A percentile compares a stretch with the other conserved stretches of the same genome.
phyloP scores from a whole-genome alignment of 2,888 invertebrate species.

The Pandemis cinnamomeana region DNA sequence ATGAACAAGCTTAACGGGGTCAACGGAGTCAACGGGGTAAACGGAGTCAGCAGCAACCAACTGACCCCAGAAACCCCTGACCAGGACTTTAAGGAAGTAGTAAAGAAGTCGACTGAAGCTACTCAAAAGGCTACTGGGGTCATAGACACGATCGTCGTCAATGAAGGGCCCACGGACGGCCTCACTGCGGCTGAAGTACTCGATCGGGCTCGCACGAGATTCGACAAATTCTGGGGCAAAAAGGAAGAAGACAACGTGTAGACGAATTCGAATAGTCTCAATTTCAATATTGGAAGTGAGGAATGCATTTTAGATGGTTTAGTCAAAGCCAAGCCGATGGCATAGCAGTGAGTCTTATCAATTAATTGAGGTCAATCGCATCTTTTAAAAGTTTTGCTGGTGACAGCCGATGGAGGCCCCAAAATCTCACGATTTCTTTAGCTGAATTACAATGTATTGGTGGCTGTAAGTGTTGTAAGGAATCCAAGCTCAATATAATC shows the following conservation, averaged over 20 bases:
- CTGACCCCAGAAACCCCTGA: slow-evolving; percentile 75
- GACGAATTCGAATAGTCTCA: slow-evolving; percentile 42
- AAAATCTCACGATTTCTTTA: not conserved
- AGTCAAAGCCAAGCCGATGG: not conserved
- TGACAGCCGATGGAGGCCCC: not conserved
- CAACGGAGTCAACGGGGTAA: slow-evolving; percentile 51
- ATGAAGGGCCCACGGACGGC: slow-evolving; percentile 75
- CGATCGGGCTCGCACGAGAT: slow-evolving; percentile 92
- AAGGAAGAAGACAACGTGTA: slow-evolving; percentile 86
- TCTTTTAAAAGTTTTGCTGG: not conserved
- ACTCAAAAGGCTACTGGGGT: slow-evolving; percentile 83
- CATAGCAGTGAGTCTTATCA: not conserved
- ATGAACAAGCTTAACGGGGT: slow-evolving; percentile 75
- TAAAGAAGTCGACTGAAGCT: slow-evolving; percentile 79
- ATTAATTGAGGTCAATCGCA: not conserved
- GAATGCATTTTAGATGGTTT: not conserved
- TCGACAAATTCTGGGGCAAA: slow-evolving; percentile 94
- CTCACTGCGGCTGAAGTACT: slow-evolving; percentile 89
- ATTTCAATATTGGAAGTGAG: slow-evolving; percentile 38
- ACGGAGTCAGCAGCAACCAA: slow-evolving; percentile 69
- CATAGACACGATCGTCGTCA: slow-evolving; percentile 82
- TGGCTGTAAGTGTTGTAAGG: slow-evolving; percentile 11
- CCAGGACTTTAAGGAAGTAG: slow-evolving; percentile 70
- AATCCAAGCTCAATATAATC: slow-evolving; percentile 27
- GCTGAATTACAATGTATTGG: not conserved